Evolutionary conservation across 2,797 vertebrate species (phyloP).

Genomic region (Centroberyx gerrardi): DNA sequence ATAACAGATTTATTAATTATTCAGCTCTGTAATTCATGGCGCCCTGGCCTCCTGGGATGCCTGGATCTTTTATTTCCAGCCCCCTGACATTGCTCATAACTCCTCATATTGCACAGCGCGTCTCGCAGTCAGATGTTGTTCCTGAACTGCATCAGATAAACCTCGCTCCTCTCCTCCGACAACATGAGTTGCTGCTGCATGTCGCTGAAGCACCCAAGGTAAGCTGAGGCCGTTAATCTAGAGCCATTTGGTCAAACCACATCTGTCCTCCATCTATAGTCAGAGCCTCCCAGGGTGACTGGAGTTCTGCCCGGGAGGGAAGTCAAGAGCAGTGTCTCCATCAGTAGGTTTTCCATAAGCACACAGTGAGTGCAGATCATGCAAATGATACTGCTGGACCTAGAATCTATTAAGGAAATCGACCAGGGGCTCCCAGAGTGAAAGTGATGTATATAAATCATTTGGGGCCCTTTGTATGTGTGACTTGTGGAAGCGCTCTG

Average conservation of each 20-base stretch:
- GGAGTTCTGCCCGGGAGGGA: constrained; percentile 44
- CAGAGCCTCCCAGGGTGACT: constrained; percentile 28
- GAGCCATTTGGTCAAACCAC: constrained; percentile 18
- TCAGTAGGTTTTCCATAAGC: constrained; percentile 36
- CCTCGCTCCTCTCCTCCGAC: neutral
- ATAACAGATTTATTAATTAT: constrained; percentile 27
- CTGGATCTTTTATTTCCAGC: neutral
- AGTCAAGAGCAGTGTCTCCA: constrained; percentile 45
- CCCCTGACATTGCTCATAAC: constrained; percentile 9
- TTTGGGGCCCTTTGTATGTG: constrained; percentile 29
- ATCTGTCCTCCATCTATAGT: constrained; percentile 20
- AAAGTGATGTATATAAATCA: constrained; percentile 57
- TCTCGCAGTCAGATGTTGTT: constrained; percentile 3
- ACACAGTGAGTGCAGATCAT: constrained; percentile 30
- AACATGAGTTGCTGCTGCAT: constrained; percentile 21
- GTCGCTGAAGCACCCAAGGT: constrained; percentile 20
- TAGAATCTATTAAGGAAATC: constrained; percentile 55
- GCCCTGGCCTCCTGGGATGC: neutral
- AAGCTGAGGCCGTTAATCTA: constrained; percentile 17
- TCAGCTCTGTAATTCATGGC: constrained; percentile 3
- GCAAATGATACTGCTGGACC: constrained; percentile 38
- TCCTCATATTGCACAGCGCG: constrained; percentile 10
- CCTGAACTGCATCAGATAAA: constrained; percentile 23
- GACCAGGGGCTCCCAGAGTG: constrained; percentile 20
- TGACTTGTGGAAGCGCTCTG: constrained; percentile 34